A percentile compares a stretch with the other conserved stretches of the same genome.
Evolutionary conservation across 2,888 invertebrate species (phyloP).

Genomic region (Cheilosia scutellata): DNA sequence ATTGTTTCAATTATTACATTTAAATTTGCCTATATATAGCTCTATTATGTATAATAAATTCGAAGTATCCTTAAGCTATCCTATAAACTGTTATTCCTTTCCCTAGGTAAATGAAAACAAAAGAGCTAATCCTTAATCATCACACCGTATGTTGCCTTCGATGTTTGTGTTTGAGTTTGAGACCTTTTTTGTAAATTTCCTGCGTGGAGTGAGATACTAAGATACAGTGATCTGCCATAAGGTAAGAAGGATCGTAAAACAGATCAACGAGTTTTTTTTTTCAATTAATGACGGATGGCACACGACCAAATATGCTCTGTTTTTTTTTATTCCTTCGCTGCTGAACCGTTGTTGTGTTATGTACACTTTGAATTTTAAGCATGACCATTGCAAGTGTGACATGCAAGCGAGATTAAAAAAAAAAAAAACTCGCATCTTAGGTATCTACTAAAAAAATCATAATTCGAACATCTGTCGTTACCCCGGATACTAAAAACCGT

Average conservation of each 20-base stretch:
- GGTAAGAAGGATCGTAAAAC: slow-evolving; percentile 55
- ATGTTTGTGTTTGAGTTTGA: slow-evolving; percentile 44
- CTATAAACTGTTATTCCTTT: slow-evolving; percentile 1
- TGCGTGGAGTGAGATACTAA: slow-evolving; percentile 14
- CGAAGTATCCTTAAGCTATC: neutral
- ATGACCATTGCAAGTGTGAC: slow-evolving; percentile 24
- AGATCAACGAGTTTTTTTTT: slow-evolving; percentile 44
- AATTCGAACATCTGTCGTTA: slow-evolving; percentile 51
- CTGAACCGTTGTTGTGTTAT: neutral
- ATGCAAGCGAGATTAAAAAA: slow-evolving; percentile 15
- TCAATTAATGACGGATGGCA: slow-evolving; percentile 53
- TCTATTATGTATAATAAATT: neutral
- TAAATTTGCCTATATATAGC: no score
- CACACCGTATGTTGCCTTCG: slow-evolving; percentile 64
- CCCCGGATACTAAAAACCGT: slow-evolving; percentile 45
- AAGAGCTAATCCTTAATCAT: slow-evolving; percentile 39
- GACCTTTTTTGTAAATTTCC: slow-evolving; percentile 43
- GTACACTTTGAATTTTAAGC: neutral
- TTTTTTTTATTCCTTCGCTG: slow-evolving; percentile 23
- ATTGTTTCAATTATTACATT: no score
- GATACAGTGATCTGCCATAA: slow-evolving; percentile 58
- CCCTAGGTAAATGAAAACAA: neutral
- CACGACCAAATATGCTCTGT: slow-evolving; percentile 56
- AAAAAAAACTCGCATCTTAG: slow-evolving; percentile 7
- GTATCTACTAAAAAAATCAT: slow-evolving; percentile 12